Evolutionary conservation across 2,797 vertebrate genomes (phyloP), one percentile per base, ranked within the genome.

Genomic region (Cyprinella venusta): DNA sequence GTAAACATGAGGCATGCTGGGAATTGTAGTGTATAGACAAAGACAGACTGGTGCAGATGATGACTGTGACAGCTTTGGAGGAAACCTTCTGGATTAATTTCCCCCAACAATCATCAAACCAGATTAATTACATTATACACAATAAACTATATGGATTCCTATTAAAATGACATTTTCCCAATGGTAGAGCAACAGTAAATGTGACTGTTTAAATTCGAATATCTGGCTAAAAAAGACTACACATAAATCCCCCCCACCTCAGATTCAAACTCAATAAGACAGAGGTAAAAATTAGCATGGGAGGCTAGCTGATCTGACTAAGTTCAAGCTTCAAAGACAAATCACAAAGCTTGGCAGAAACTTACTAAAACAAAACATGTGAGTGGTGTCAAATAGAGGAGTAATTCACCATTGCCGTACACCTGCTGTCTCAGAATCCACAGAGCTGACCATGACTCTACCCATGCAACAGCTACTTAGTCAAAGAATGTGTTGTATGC

Each of bases 361-460:
- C 69, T 71, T 72, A 78, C 56, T 72, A 38, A 72, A 38, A 85
- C 16, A 76, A 26, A 86, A 88, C 78, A 84, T 76, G 33, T 52
- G 56, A 78, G 21, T 54, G 74, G 79, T 77, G 67, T 63, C 84
- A 61, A 45, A 76, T 38, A 81, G 64, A 84, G 71, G 69, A 84
- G 81, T 84, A 88, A 87, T 87, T 82, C 79, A 84, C 86, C 84
- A 82, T 84, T 85, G 81, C 87, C 15, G 48, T 68, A 82, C 87
- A 88, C 86, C 87, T 88, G 87, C 76, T 87, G 26, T 69, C 40
- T 24, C 52, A 50, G 59, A 85, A 85, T 88, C 70, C 70, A 82
- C 48, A 87, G 26, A 79, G 61, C 76, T 61, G 59, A 85, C 81
- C 87, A 84, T 85, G 79, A 86, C 76, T 85, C 82, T 82, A 69